A percentile compares a stretch with the other conserved stretches of the same genome.
Evolutionary conservation across 2,888 invertebrate genomes (phyloP).

Genomic region (Euproctis similis): DNA sequence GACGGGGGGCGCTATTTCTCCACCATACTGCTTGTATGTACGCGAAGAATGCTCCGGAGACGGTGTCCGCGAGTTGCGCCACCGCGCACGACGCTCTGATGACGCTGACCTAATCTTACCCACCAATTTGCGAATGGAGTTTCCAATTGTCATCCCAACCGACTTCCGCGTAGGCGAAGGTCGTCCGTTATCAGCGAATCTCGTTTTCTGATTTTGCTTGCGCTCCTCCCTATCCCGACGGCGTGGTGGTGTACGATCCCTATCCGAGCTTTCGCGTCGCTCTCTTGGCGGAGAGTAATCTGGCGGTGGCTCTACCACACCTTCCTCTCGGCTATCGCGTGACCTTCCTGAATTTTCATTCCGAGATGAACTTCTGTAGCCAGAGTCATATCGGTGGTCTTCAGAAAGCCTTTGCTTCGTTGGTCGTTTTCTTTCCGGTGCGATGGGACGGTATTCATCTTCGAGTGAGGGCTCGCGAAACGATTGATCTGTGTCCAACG

Average conservation of each 20-base stretch:
- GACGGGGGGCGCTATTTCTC: slow-evolving; percentile 63
- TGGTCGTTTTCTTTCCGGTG: slow-evolving; percentile 80
- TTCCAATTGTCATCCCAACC: slow-evolving; percentile 81
- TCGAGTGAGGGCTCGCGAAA: slow-evolving; percentile 70
- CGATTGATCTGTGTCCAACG: slow-evolving; percentile 58
- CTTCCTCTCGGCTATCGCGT: slow-evolving; percentile 64
- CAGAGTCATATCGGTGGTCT: slow-evolving; percentile 73
- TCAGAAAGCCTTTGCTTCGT: slow-evolving; percentile 70
- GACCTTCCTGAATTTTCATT: slow-evolving; percentile 71
- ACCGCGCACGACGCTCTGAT: slow-evolving; percentile 79
- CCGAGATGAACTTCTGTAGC: slow-evolving; percentile 74
- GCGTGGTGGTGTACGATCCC: slow-evolving; percentile 60
- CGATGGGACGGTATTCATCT: slow-evolving; percentile 73
- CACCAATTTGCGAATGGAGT: slow-evolving; percentile 87
- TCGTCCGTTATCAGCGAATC: slow-evolving; percentile 75
- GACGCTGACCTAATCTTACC: slow-evolving; percentile 86
- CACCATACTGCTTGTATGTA: slow-evolving; percentile 69
- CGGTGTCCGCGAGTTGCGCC: slow-evolving; percentile 75
- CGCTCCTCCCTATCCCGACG: slow-evolving; percentile 69
- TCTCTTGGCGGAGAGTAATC: slow-evolving; percentile 81
- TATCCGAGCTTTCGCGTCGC: slow-evolving; percentile 57
- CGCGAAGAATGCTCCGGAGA: slow-evolving; percentile 77
- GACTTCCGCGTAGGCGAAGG: slow-evolving; percentile 66
- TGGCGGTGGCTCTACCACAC: slow-evolving; percentile 79
- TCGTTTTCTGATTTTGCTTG: slow-evolving; percentile 82